phyloP scores from a whole-genome alignment of 2,113 vertebrate species.

The Zapus hudsonius region DNA sequence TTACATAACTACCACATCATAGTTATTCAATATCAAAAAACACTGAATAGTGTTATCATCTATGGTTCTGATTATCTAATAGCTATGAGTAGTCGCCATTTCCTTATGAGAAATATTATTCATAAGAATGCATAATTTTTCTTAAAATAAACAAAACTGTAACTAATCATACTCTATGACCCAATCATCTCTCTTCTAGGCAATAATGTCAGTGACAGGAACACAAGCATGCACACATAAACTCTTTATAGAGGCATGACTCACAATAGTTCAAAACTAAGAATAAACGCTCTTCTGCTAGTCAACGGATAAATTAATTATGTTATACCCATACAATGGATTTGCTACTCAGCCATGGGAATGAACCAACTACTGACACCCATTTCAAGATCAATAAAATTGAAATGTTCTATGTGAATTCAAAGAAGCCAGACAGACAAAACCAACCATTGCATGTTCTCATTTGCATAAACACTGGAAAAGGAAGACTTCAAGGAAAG shows the following conservation, averaged over 20 bases:
- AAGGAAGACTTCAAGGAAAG: background rate
- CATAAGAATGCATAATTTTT: background rate
- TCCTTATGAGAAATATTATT: slow-evolving; percentile 13
- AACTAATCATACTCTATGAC: background rate
- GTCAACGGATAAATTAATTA: background rate
- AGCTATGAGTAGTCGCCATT: background rate
- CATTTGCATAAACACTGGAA: background rate
- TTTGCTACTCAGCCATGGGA: background rate
- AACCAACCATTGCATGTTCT: background rate
- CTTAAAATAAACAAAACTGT: background rate
- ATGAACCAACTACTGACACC: background rate
- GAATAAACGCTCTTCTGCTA: background rate
- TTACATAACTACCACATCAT: slow-evolving; percentile 14
- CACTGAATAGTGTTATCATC: background rate
- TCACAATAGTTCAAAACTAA: background rate
- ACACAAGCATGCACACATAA: background rate
- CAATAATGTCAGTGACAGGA: background rate
- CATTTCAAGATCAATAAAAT: background rate
- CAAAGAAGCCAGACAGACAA: background rate
- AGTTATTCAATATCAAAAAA: slow-evolving; percentile 1
- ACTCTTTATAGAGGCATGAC: background rate
- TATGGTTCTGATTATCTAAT: background rate
- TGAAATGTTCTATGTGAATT: background rate
- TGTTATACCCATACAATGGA: background rate
- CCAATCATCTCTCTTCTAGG: background rate